phyloP scores from a whole-genome alignment of 1,140 invertebrate genomes.

The Mamestra configurata region DNA sequence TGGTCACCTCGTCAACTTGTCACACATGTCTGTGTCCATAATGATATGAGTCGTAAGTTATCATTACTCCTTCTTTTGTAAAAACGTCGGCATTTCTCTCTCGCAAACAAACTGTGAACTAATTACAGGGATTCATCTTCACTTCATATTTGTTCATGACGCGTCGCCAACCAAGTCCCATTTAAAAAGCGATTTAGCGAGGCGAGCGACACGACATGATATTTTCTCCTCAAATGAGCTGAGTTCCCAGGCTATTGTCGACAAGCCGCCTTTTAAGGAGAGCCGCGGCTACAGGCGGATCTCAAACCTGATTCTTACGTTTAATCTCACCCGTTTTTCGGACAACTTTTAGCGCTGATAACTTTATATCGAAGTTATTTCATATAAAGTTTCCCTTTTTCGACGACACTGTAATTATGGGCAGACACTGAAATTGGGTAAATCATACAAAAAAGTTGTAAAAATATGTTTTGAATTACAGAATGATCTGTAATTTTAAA shows the following conservation, averaged over 20 bases:
- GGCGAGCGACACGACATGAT: conserved; percentile 69
- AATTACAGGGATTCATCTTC: conserved; percentile 40
- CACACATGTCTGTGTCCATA: not conserved
- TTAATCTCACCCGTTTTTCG: conserved; percentile 61
- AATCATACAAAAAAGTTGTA: not conserved
- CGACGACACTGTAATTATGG: conserved; percentile 21
- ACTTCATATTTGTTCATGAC: conserved; percentile 65
- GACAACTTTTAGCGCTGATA: conserved; percentile 33
- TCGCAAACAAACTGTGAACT: conserved; percentile 16
- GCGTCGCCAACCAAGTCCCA: conserved; percentile 63
- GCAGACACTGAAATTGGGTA: not conserved
- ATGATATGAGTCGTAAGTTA: not conserved
- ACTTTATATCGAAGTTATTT: conserved; percentile 35
- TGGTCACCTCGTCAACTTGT: conserved; percentile 1
- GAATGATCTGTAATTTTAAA: not conserved
- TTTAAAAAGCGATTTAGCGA: conserved; percentile 80
- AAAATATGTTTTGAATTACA: not conserved
- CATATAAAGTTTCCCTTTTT: conserved; percentile 17
- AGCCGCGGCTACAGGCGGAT: conserved; percentile 73
- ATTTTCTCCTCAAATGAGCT: conserved; percentile 85
- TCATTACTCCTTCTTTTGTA: not conserved
- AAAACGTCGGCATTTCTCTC: not conserved
- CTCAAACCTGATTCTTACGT: conserved; percentile 68
- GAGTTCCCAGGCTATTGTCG: conserved; percentile 85
- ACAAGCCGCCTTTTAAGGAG: conserved; percentile 79